Conservation (phyloP, 2,113 vertebrate genomes). For the Mormyrus iriodes region DNA sequence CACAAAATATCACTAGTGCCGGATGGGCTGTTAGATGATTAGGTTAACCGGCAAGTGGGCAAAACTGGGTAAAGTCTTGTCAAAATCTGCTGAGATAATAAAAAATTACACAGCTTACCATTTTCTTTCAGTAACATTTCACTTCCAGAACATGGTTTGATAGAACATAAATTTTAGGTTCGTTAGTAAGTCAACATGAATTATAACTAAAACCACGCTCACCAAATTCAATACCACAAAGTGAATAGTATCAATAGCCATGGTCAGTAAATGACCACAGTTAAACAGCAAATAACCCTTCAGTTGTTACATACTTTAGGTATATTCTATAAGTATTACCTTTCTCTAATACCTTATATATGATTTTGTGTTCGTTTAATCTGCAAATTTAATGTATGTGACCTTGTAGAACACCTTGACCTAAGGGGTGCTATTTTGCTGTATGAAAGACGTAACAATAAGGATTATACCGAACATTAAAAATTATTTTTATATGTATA, state of each 20-base stretch:
- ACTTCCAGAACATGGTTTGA: neutral
- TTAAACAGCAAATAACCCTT: neutral
- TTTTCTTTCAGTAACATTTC: conserved; percentile 27
- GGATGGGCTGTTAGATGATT: neutral
- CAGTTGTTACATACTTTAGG: neutral
- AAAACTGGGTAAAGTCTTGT: neutral
- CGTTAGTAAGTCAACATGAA: neutral
- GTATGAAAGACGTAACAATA: neutral
- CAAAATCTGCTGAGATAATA: conserved; percentile 18
- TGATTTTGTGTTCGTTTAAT: neutral
- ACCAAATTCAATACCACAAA: neutral
- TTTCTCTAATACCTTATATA: neutral
- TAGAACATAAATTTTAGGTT: neutral
- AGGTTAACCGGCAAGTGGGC: neutral
- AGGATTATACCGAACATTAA: neutral
- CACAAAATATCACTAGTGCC: neutral
- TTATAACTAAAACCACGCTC: neutral
- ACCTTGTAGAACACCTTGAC: neutral
- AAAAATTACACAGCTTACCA: conserved; percentile 41
- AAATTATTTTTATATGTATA: neutral
- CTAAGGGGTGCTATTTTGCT: neutral
- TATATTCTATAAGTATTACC: neutral
- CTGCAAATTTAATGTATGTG: neutral
- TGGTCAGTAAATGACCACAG: neutral
- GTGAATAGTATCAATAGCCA: neutral